Percentiles rank a stretch among this genome's conserved stretches.
Evolutionary conservation across 1,140 invertebrate species (phyloP).

Genomic region (Adelges cooleyi): DNA sequence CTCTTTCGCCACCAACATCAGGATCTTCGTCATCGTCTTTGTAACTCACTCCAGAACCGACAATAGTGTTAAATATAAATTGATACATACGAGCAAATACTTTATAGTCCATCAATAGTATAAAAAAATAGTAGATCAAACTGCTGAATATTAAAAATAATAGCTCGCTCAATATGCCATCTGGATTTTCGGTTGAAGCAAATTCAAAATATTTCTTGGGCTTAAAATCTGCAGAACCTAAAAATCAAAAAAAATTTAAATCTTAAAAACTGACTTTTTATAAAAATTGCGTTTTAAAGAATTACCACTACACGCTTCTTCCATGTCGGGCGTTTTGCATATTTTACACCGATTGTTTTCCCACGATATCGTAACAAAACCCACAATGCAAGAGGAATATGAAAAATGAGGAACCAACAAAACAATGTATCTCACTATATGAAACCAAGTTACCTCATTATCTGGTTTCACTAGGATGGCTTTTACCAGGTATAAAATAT

Average conservation of each 20-base stretch:
- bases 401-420: slow-evolving; percentile 18
- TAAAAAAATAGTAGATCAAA: slow-evolving; percentile 24
- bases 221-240: too few species aligned
- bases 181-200: neutral
- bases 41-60: slow-evolving; percentile 5
- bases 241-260: too few species aligned
- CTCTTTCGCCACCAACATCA: slow-evolving; percentile 30
- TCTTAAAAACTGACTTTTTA: too few species aligned
- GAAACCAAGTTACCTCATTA: neutral
- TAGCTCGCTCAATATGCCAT: slow-evolving; percentile 14
- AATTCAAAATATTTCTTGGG: slow-evolving; percentile 1
- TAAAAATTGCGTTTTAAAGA: too few species aligned
- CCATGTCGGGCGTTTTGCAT: neutral
- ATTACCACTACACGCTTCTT: neutral
- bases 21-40: slow-evolving; percentile 21
- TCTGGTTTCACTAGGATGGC: neutral
- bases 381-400: slow-evolving; percentile 3
- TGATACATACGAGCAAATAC: slow-evolving; percentile 5
- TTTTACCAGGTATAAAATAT: neutral
- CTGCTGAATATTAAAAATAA: slow-evolving; percentile 28
- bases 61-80: neutral
- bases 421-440: neutral
- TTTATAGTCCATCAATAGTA: slow-evolving; percentile 30
- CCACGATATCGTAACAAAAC: neutral
- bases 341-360: slow-evolving; percentile 1